phyloP scores from a whole-genome alignment of 2,113 vertebrate genomes.

The Gymnarchus niloticus region DNA sequence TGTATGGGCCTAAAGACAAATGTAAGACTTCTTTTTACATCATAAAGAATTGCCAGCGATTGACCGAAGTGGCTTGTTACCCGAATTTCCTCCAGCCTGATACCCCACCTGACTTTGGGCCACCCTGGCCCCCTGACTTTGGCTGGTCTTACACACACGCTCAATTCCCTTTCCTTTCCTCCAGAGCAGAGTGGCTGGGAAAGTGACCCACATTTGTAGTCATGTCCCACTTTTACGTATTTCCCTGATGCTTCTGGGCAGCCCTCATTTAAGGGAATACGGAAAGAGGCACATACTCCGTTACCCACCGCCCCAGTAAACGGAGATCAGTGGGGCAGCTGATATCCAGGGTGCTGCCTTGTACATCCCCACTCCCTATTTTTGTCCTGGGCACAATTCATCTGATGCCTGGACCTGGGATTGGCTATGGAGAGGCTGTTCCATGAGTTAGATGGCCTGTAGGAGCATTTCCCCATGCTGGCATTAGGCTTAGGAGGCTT shows the following conservation, averaged over 20 bases:
- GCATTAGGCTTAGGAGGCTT: not conserved
- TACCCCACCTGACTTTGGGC: not conserved
- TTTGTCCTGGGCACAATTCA: not conserved
- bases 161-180: not conserved
- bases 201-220: not conserved
- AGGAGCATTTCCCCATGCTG: too few species aligned
- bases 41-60: not conserved
- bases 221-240: not conserved
- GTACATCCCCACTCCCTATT: too few species aligned
- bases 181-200: not conserved
- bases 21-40: not conserved
- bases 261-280: not conserved
- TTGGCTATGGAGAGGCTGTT: not conserved
- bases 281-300: not conserved
- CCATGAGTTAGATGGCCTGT: not conserved
- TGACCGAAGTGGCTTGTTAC: not conserved
- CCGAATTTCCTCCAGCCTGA: not conserved
- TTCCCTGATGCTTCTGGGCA: not conserved
- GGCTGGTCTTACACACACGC: not conserved
- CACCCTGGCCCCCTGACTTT: not conserved
- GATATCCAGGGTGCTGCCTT: too few species aligned
- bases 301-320: not conserved
- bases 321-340: not conserved
- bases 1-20: not conserved
- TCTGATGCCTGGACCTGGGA: not conserved